Evolutionary conservation across 2,113 vertebrate species (phyloP), one percentile per base, ranked within the genome.

Genomic region (Paradisaea rubra): DNA sequence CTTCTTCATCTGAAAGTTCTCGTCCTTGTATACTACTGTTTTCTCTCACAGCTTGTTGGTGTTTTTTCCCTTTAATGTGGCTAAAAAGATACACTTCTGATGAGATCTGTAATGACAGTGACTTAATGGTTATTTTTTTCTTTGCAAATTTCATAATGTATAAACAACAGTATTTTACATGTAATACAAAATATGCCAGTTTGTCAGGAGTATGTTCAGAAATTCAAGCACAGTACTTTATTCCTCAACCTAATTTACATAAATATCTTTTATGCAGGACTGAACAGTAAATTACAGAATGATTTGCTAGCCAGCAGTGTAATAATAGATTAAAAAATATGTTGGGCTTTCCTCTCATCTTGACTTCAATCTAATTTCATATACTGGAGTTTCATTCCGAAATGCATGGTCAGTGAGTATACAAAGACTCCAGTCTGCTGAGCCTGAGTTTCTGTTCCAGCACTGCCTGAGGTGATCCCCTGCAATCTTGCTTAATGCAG

Each of bases 81-180:
- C 99, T 99, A 96, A 99, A 99, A 96, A 99, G 99, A 97, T 99
- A 99, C 4, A 99, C 99, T 96, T 99, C 99, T 28, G 99, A 99
- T 73, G 99, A 99, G 96, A 99, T 99, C 99, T 99, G 96, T 39
- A 97, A 98, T 91, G 91, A 95, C 77, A 97, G 37, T 21, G 14
- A 60, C 18, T 47, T 59, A 44, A 33, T 4, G 37, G 47, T 60
- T 44, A 69, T 64, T 78, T 81, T 45, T 45, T 41, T 45, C 23
- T 64, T 69, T 57, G 2, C 28, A 63, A 91, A 73, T 47, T 50
- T 16, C 3, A 1, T 16, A n/a, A 63, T 24, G 10, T 24, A 53
- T 49, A 85, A 81, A 21, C 18, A 89, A 63, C 15, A 56, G 52
- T 27, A 74, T 49, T 79, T 76, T 30, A 44, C 77, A 53, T 2